These are phyloP conservation scores for Apodemus speciosus DNA, from an alignment of 2,113 vertebrate genomes.

Conservation along the genomic window DNA sequence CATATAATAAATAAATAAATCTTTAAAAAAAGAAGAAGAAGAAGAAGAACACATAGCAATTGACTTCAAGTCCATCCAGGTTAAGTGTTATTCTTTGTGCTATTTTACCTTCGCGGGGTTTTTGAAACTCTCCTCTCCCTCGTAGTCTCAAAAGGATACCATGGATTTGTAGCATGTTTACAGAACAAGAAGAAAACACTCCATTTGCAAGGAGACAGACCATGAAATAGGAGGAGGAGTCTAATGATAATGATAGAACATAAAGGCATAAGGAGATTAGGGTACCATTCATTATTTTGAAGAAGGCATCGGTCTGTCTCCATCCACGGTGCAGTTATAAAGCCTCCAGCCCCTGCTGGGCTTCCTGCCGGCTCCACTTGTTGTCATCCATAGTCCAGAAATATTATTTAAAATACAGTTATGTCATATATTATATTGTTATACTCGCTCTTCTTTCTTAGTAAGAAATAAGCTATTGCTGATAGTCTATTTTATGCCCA, in stretches of 20 bases:
- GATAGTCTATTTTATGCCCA: neutral
- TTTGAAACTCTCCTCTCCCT: neutral
- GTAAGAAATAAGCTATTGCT: neutral
- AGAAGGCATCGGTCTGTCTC: conserved; percentile 12
- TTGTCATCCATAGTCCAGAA: neutral
- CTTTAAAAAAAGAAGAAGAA: too few relatives aligned
- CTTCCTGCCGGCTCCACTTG: neutral
- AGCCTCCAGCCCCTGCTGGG: neutral
- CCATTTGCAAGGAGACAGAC: conserved; percentile 32
- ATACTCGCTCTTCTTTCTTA: neutral
- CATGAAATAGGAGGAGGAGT: conserved; percentile 41
- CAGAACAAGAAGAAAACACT: conserved; percentile 26
- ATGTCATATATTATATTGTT: neutral
- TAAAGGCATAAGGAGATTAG: neutral
- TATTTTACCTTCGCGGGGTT: neutral
- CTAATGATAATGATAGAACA: conserved; percentile 20
- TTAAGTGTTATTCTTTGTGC: conserved; percentile 50
- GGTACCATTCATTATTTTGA: conserved; percentile 17
- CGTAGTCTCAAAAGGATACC: neutral
- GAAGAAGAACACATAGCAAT: conserved; percentile 27
- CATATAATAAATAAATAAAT: too few relatives aligned
- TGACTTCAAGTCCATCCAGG: conserved; percentile 28
- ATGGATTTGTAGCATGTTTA: neutral
- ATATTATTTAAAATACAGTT: neutral
- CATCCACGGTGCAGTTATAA: neutral